A percentile compares a stretch with the other conserved stretches of the same genome.
These are phyloP conservation scores for Puffinus mauretanicus DNA, from an alignment of 2,113 vertebrate genomes.

Conservation along the genomic window DNA sequence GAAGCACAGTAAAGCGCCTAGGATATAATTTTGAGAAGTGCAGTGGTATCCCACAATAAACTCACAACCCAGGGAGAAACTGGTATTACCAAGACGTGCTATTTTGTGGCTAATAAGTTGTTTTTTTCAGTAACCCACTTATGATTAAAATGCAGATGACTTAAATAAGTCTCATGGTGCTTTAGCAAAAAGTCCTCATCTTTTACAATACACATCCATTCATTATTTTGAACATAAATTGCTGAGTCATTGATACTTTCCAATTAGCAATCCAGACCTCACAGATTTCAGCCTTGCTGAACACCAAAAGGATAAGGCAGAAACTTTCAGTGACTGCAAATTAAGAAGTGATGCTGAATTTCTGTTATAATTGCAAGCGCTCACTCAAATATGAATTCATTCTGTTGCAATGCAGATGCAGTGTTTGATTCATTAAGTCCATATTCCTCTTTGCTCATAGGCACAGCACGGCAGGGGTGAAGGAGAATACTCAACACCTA, in stretches of 20 bases:
- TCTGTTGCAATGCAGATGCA: not conserved
- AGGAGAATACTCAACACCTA: not conserved
- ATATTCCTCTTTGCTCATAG: not conserved
- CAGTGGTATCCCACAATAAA: not conserved
- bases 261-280: not conserved
- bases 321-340: not conserved
- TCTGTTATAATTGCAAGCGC: not conserved
- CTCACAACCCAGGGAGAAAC: not conserved
- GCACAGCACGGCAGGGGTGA: not conserved
- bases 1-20: not conserved
- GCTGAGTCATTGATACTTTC: not conserved
- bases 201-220: not conserved
- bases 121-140: not conserved
- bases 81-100: not conserved
- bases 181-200: not conserved
- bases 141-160: not conserved
- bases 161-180: not conserved
- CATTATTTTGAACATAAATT: not conserved
- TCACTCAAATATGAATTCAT: not conserved
- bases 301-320: not conserved
- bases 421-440: not conserved
- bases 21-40: not conserved
- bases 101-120: not conserved
- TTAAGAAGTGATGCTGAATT: not conserved
- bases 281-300: not conserved